Conservation (phyloP, 2,888 invertebrate species). For the Bedellia somnulentella region DNA sequence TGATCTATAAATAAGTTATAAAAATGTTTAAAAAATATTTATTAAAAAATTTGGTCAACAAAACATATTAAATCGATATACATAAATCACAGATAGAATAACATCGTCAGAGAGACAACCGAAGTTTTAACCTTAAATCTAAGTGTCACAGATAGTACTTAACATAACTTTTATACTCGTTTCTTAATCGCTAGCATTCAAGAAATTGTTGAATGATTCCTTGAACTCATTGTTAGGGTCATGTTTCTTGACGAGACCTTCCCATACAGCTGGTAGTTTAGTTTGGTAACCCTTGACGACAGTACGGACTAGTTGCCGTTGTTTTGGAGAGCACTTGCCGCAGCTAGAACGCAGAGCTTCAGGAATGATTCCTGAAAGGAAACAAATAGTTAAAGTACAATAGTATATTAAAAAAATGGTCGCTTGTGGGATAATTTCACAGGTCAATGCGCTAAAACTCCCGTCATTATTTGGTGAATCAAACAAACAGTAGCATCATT, state of each 20-base stretch:
- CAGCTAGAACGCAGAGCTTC: constrained; percentile 63
- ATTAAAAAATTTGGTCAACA: too few species aligned
- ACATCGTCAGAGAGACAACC: too few species aligned
- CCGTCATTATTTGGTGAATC: too few species aligned
- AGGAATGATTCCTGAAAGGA: constrained; percentile 52
- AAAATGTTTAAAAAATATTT: too few species aligned
- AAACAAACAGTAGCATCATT: too few species aligned
- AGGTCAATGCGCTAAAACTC: too few species aligned
- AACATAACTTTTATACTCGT: too few species aligned
- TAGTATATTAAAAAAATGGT: not conserved
- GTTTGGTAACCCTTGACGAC: constrained; percentile 45
- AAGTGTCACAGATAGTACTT: too few species aligned
- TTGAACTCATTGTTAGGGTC: constrained; percentile 56
- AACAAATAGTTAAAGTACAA: constrained; percentile 1
- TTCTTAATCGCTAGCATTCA: constrained; percentile 4
- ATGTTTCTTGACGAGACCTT: constrained; percentile 34
- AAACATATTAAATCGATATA: too few species aligned
- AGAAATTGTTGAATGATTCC: constrained; percentile 33
- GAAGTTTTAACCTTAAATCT: too few species aligned
- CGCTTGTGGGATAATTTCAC: not conserved
- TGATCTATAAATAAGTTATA: too few species aligned
- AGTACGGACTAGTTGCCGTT: constrained; percentile 55
- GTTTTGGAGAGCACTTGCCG: constrained; percentile 60
- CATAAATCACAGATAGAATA: too few species aligned
- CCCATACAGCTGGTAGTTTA: constrained; percentile 40